Conservation (phyloP, 2,888 invertebrate genomes). For the Nymphalis polychloros region DNA sequence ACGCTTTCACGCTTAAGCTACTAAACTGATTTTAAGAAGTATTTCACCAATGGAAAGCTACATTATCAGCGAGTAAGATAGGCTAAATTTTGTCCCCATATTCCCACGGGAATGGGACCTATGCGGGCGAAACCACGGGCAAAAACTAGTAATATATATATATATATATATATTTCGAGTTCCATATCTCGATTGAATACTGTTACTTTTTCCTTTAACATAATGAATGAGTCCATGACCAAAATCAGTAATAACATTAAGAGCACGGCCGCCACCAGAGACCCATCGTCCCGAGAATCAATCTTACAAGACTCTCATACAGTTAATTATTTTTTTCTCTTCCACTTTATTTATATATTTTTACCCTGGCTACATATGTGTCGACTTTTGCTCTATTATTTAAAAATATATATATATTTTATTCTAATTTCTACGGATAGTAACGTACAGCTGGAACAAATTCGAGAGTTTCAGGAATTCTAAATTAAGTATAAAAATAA, state of each 20-base stretch:
- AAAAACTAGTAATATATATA: neutral
- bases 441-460: too few species aligned
- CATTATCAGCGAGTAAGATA: too few species aligned
- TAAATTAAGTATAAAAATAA: too few species aligned
- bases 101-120: too few species aligned
- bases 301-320: slow-evolving; percentile 16
- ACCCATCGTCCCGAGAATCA: slow-evolving; percentile 12
- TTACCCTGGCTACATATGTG: neutral
- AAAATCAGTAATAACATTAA: slow-evolving; percentile 16
- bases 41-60: neutral
- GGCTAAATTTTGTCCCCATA: too few species aligned
- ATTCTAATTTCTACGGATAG: too few species aligned
- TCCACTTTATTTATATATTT: slow-evolving; percentile 3
- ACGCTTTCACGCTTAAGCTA: too few species aligned
- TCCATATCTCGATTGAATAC: neutral
- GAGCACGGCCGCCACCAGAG: slow-evolving; percentile 15
- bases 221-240: slow-evolving; percentile 1
- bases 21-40: neutral
- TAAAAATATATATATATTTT: too few species aligned
- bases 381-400: neutral
- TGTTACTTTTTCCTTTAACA: neutral
- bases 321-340: slow-evolving; percentile 19
- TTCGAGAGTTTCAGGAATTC: too few species aligned
- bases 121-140: too few species aligned
- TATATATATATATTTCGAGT: neutral